These are phyloP conservation scores for Oscheius sp. DNA, from an alignment of 2,888 invertebrate genomes.

Conservation along the genomic window DNA sequence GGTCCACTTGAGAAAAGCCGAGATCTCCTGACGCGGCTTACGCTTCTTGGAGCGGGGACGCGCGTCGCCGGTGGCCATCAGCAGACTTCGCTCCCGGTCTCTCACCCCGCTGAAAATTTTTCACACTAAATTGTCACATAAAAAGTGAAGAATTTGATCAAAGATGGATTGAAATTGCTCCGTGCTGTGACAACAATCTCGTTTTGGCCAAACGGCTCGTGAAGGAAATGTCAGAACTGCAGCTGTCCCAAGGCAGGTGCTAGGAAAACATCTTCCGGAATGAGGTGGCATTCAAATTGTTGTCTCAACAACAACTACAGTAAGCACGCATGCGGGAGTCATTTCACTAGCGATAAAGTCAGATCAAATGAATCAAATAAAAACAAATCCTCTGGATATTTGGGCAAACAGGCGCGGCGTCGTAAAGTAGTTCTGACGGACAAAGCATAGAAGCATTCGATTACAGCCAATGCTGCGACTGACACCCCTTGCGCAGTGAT, in stretches of 20 bases:
- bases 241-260: conserved; percentile 22
- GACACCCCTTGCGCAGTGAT: conserved; percentile 25
- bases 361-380: not conserved
- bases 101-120: conserved; percentile 36
- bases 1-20: conserved; percentile 68
- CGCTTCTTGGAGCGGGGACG: conserved; percentile 43
- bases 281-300: not conserved
- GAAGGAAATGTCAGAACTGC: conserved; percentile 8
- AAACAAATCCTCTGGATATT: conserved; percentile 15
- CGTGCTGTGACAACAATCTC: not conserved
- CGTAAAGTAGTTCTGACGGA: conserved; percentile 30
- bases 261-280: not conserved
- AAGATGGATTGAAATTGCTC: not conserved
- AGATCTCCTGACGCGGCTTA: conserved; percentile 70
- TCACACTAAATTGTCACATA: not conserved
- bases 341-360: too few relatives aligned
- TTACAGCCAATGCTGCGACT: conserved; percentile 30
- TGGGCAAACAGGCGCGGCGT: conserved; percentile 17
- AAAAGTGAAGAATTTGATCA: not conserved
- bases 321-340: too few relatives aligned
- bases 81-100: conserved; percentile 53
- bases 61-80: conserved; percentile 49
- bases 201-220: conserved; percentile 3
- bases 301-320: too few relatives aligned
- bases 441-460: conserved; percentile 30